A percentile compares a stretch with the other conserved stretches of the same genome.
Evolutionary conservation across 2,797 vertebrate species (phyloP).

Genomic region (Decapterus maruadsi): DNA sequence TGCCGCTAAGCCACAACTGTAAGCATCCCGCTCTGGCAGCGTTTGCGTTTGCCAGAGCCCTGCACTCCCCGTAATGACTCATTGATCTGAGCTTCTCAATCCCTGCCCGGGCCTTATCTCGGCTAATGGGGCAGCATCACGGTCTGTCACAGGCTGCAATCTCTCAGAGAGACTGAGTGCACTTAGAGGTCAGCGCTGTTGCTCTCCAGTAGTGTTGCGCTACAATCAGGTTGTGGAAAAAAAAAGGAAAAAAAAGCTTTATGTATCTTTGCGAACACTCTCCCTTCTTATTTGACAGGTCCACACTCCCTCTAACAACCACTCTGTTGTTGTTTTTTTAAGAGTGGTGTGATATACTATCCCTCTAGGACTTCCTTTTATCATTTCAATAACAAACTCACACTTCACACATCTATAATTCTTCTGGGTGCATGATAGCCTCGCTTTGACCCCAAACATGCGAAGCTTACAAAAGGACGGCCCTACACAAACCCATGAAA

Average conservation of each 20-base stretch:
- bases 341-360: constrained; percentile 45
- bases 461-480: constrained; percentile 67
- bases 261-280: constrained; percentile 59
- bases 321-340: constrained; percentile 31
- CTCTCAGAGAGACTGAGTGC: constrained; percentile 69
- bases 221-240: constrained; percentile 36
- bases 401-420: constrained; percentile 72
- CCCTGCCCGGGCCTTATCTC: constrained; percentile 72
- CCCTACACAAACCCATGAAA: constrained; percentile 66
- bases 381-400: constrained; percentile 76
- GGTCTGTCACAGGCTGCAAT: constrained; percentile 68
- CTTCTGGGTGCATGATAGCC: constrained; percentile 73
- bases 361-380: constrained; percentile 68
- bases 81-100: constrained; percentile 76
- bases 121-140: constrained; percentile 68
- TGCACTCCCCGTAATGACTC: constrained; percentile 71
- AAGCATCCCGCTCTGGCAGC: constrained; percentile 48
- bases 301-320: constrained; percentile 44
- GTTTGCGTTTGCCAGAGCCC: constrained; percentile 27
- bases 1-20: constrained; percentile 60
- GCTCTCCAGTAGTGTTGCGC: constrained; percentile 39
- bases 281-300: constrained; percentile 56
- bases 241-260: constrained; percentile 12
- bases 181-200: constrained; percentile 72
- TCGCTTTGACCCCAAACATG: constrained; percentile 73